Evolutionary conservation across 2,797 vertebrate species (phyloP).

Genomic region (Avahi laniger): DNA sequence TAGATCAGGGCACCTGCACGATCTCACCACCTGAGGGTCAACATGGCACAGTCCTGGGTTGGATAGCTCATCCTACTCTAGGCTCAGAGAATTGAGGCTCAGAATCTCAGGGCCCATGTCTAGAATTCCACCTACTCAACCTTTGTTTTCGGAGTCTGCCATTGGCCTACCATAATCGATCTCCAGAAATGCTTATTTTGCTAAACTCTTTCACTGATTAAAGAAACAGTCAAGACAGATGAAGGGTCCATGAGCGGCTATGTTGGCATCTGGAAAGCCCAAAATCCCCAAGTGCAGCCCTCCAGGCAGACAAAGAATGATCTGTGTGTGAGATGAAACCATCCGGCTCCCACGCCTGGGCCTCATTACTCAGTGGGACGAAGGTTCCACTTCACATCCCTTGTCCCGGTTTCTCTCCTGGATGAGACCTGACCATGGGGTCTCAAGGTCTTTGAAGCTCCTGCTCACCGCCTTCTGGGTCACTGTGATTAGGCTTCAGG

Average conservation of each 20-base stretch:
- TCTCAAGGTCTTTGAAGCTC: background rate
- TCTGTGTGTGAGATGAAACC: background rate
- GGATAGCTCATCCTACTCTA: background rate
- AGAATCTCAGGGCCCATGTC: background rate
- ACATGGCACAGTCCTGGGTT: background rate
- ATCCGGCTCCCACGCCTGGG: background rate
- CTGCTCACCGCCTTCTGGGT: background rate
- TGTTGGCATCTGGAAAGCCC: background rate
- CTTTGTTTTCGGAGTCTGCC: background rate
- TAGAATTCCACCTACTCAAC: background rate
- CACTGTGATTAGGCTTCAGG: background rate
- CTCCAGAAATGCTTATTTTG: background rate
- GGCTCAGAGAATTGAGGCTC: background rate
- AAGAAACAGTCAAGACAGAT: background rate
- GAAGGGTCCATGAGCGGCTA: background rate
- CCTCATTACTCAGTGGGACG: background rate
- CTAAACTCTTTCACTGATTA: background rate
- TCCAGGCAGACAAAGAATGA: background rate
- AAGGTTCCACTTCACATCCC: background rate
- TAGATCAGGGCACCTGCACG: background rate
- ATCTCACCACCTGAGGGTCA: background rate
- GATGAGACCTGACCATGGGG: background rate
- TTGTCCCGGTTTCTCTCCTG: background rate
- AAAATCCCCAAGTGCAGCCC: background rate
- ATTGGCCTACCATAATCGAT: background rate